These are phyloP conservation scores for Patella pellucida DNA, from an alignment of 2,888 invertebrate species.

Conservation along the genomic window DNA sequence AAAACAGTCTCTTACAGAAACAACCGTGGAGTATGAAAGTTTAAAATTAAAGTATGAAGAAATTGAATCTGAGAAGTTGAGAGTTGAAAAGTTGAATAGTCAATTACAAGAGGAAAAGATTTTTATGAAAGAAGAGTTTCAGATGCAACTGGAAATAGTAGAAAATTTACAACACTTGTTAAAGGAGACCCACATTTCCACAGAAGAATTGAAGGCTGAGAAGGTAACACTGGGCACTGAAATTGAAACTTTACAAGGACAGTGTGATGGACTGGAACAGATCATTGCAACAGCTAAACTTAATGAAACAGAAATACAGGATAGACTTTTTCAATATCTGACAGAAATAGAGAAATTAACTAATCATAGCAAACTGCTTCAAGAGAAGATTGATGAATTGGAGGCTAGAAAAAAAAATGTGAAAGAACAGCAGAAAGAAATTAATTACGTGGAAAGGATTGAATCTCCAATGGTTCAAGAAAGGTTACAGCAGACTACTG, in stretches of 20 bases:
- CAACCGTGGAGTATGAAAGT: not conserved
- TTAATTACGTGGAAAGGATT: not conserved
- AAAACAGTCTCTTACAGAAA: not conserved
- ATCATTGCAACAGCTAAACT: slow-evolving; percentile 35
- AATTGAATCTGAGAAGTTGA: not conserved
- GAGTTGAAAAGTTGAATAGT: not conserved
- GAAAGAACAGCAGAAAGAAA: not conserved
- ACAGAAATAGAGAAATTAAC: slow-evolving; percentile 23
- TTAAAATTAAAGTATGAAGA: slow-evolving; percentile 3
- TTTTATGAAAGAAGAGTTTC: slow-evolving; percentile 21
- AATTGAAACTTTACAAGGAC: slow-evolving; percentile 40
- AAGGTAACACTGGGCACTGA: slow-evolving; percentile 39
- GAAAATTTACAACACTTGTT: slow-evolving; percentile 31
- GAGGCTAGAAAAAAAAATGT: slow-evolving; percentile 9
- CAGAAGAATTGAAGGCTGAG: slow-evolving; percentile 22
- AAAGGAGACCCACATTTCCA: slow-evolving; percentile 25
- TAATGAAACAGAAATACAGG: slow-evolving; percentile 28
- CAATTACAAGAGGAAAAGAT: not conserved
- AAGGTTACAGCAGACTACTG: slow-evolving; percentile 20
- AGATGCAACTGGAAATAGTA: slow-evolving; percentile 27
- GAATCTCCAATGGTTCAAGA: slow-evolving; percentile 13
- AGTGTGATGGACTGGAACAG: slow-evolving; percentile 37
- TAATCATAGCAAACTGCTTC: slow-evolving; percentile 27
- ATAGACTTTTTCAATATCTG: slow-evolving; percentile 23
- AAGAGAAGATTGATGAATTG: slow-evolving; percentile 21